Evolutionary conservation across 2,113 vertebrate species (phyloP).

Genomic region (Tylochromis polylepis): DNA sequence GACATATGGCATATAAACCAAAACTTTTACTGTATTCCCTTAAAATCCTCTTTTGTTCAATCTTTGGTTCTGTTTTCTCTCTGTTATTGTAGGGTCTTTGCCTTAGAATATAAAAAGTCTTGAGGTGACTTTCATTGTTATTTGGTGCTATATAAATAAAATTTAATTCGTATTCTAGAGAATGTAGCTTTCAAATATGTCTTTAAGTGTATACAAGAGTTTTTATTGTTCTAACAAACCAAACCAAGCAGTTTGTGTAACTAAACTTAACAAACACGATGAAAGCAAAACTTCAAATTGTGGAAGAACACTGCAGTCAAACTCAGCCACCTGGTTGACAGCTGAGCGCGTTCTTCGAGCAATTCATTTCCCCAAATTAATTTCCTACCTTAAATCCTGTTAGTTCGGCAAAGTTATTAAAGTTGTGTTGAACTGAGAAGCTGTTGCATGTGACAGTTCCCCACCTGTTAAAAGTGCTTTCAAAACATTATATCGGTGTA

Average conservation of each 20-base stretch:
- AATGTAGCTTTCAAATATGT: background rate
- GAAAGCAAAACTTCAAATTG: background rate
- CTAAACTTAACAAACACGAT: background rate
- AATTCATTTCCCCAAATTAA: background rate
- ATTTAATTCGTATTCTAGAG: background rate
- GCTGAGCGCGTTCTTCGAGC: background rate
- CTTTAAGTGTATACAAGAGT: too few relatives aligned
- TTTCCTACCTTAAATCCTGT: background rate
- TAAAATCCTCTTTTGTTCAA: background rate
- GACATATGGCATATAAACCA: background rate
- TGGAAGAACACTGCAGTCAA: background rate
- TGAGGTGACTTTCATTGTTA: background rate
- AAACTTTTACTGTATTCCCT: background rate
- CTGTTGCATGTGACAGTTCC: rapidly evolving
- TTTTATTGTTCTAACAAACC: too few relatives aligned
- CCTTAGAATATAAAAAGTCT: background rate
- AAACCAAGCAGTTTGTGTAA: too few relatives aligned
- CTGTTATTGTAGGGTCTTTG: background rate
- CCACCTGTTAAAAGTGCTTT: background rate
- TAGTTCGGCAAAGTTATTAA: background rate
- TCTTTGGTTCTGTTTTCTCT: background rate
- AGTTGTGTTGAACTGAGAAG: background rate
- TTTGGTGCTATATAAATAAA: background rate
- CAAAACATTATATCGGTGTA: background rate
- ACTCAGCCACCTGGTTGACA: background rate